Evolutionary conservation across 2,888 invertebrate genomes (phyloP).

Genomic region (Pyrocoelia pectoralis): DNA sequence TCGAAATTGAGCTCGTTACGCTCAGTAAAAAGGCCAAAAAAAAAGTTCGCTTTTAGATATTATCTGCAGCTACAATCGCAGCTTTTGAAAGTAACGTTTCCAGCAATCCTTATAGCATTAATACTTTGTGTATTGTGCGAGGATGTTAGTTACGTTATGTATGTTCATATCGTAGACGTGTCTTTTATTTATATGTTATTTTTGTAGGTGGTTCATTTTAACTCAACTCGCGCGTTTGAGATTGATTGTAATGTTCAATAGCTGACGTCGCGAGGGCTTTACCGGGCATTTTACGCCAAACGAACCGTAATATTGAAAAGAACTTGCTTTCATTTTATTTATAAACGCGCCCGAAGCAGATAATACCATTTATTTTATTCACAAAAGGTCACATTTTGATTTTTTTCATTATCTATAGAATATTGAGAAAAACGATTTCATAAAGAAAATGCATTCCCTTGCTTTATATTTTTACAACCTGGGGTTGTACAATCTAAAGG

Average conservation of each 20-base stretch:
- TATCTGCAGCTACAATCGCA: conserved; percentile 22
- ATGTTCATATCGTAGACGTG: conserved; percentile 36
- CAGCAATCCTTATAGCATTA: conserved; percentile 25
- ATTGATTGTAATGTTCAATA: conserved; percentile 40
- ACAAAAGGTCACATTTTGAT: conserved; percentile 15
- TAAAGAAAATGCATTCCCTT: conserved; percentile 17
- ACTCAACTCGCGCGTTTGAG: conserved; percentile 34
- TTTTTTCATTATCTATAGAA: conserved; percentile 7
- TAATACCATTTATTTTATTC: conserved; percentile 37
- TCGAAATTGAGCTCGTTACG: neutral
- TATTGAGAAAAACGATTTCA: neutral
- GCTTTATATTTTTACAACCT: conserved; percentile 21
- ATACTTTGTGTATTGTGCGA: conserved; percentile 26
- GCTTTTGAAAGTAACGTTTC: conserved; percentile 23
- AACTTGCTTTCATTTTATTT: conserved; percentile 39
- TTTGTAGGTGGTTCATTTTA: conserved; percentile 39
- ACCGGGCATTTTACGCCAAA: conserved; percentile 36
- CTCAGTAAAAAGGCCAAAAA: neutral
- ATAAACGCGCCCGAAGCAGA: conserved; percentile 34
- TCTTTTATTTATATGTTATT: conserved; percentile 41
- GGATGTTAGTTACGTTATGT: conserved; percentile 30
- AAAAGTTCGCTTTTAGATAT: conserved; percentile 16
- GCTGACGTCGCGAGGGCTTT: conserved; percentile 36
- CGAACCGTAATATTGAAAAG: conserved; percentile 33
- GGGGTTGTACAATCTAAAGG: conserved; percentile 17